phyloP scores from a whole-genome alignment of 2,888 invertebrate species.

The Limnephilus marmoratus region DNA sequence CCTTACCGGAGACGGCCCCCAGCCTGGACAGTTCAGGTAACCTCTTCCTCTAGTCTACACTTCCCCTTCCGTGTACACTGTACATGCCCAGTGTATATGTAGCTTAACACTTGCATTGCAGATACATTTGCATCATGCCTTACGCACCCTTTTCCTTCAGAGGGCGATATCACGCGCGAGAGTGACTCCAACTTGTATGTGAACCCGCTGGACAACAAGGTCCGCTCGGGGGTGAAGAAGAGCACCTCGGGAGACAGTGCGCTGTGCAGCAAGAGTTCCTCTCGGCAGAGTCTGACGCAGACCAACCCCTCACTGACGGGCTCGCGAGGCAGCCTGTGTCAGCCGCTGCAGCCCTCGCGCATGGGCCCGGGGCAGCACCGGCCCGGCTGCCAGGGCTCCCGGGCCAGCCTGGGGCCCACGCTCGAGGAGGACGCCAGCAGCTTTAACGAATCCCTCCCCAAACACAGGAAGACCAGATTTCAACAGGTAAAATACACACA shows the following conservation, averaged over 20 bases:
- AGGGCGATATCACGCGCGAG: constrained; percentile 85
- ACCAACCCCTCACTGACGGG: constrained; percentile 74
- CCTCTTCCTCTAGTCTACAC: constrained; percentile 49
- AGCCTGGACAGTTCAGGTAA: constrained; percentile 77
- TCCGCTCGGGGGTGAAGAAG: constrained; percentile 82
- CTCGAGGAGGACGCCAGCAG: constrained; percentile 75
- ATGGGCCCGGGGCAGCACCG: not conserved
- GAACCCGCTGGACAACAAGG: constrained; percentile 87
- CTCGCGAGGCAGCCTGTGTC: constrained; percentile 74
- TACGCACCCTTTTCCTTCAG: constrained; percentile 95
- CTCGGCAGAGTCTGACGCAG: constrained; percentile 69
- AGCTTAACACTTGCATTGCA: constrained; percentile 80
- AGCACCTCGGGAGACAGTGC: constrained; percentile 88
- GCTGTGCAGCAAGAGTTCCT: constrained; percentile 79
- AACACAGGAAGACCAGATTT: constrained; percentile 91
- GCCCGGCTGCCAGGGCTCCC: constrained; percentile 71
- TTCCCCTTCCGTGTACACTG: constrained; percentile 69
- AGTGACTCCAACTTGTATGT: constrained; percentile 91
- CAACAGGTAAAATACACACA: constrained; percentile 80
- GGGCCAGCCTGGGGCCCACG: constrained; percentile 74
- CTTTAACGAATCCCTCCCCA: constrained; percentile 84
- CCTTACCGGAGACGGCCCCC: constrained; percentile 76
- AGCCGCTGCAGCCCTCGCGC: constrained; percentile 68
- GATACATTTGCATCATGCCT: constrained; percentile 98
- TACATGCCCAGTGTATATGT: constrained; percentile 70